Evolutionary conservation across 2,888 invertebrate genomes (phyloP).

Genomic region (Antheraea assamensis): DNA sequence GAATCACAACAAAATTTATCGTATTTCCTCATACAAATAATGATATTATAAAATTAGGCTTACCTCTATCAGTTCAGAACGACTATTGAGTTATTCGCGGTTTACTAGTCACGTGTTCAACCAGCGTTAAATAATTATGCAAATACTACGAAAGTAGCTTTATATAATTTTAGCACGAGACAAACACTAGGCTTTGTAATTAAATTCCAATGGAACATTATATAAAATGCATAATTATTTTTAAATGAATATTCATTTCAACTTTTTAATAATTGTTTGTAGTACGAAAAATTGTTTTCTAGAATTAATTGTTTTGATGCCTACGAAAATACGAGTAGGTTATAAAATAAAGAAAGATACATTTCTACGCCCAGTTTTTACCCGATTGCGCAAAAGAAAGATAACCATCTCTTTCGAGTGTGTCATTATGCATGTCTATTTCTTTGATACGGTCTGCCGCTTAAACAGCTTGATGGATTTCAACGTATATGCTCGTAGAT

Average conservation of each 20-base stretch:
- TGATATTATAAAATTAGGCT: not conserved
- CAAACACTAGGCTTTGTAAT: not conserved
- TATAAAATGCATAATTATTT: constrained; percentile 4
- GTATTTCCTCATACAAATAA: not conserved
- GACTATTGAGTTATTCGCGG: not conserved
- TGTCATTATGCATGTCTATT: no score
- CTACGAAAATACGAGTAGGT: no score
- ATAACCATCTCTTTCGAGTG: no score
- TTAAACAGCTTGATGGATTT: no score
- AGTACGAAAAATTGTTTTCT: not conserved
- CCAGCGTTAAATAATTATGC: not conserved
- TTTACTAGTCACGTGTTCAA: not conserved
- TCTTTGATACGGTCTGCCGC: no score
- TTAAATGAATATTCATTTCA: not conserved
- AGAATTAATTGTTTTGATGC: no score
- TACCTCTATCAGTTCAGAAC: not conserved
- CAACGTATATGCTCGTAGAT: no score
- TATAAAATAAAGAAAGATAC: no score
- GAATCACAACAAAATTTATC: not conserved
- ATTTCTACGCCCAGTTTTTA: no score
- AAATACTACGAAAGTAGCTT: constrained; percentile 1
- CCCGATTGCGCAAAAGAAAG: no score
- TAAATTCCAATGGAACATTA: not conserved
- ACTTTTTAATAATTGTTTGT: not conserved
- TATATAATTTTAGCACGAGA: constrained; percentile 1